Percentiles rank a stretch among this genome's conserved stretches.
Evolutionary conservation across 2,797 vertebrate species (phyloP).

Genomic region (Anguilla marmorata): DNA sequence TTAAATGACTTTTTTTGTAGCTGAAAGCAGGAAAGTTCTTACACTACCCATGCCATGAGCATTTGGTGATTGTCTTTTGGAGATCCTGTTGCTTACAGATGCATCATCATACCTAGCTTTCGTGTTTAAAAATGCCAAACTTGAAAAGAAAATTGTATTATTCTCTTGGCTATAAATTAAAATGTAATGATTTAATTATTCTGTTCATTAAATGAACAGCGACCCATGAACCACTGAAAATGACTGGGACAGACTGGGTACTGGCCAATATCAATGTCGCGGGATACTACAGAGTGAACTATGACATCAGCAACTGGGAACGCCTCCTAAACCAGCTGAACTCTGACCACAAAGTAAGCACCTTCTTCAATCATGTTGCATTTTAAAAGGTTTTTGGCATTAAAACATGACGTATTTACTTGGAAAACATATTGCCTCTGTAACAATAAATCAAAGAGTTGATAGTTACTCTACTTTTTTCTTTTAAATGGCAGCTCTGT

Average conservation of each 20-base stretch:
- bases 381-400: neutral
- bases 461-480: neutral
- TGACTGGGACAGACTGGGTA: slow-evolving; percentile 58
- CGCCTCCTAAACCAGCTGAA: slow-evolving; percentile 64
- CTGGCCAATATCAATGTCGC: slow-evolving; percentile 78
- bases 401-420: neutral
- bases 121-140: neutral
- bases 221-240: fast-evolving
- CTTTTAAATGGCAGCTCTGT: neutral
- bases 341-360: slow-evolving; percentile 47
- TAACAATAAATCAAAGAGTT: neutral
- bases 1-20: too few species aligned
- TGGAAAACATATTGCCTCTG: neutral
- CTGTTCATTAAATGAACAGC: slow-evolving; percentile 35
- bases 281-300: slow-evolving; percentile 92
- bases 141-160: neutral
- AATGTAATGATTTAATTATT: neutral
- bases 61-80: neutral
- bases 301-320: slow-evolving; percentile 81
- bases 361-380: too few species aligned
- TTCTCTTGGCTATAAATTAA: neutral
- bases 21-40: neutral
- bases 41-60: neutral
- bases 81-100: neutral
- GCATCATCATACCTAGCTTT: neutral